Base-by-base conservation (phyloP, 1,140 invertebrate genomes). In the Ruditapes philippinarum region DNA sequence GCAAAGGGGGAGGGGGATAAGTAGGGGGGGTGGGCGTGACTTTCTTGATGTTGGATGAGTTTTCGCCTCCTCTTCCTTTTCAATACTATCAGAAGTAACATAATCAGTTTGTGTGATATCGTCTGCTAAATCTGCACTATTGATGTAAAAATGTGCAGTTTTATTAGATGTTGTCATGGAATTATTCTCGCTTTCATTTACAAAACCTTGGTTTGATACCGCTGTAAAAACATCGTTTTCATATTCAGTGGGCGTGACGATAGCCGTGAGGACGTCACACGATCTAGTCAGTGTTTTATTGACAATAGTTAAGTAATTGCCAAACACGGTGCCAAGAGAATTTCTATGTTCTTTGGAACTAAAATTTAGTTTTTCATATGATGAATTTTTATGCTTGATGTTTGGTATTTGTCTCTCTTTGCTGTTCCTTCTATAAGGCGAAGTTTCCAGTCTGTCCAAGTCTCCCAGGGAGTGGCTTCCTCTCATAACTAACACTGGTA, bases 401-500 rank as follows among this genome's bases (percentile, higher is more conserved):
- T 28, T 28, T 28, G 19, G 5, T n/a, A 14, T n/a, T 62, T 1
- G 14, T 0, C 28, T 3, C 28, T 14, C 57, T 28, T 62, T 25
- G n/a, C 57, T 25, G 5, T 62, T 28, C 25, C n/a, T 1, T 7
- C 25, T 28, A 62, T 1, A 62, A 0, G n/a, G 28, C 5, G 25
- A 62, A 11, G 9, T 62, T 1, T 38, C 65, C 17, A 70, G 17
- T 11, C 40, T 14, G 25, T n/a, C 49, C 7, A 74, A n/a, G 49
- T 74, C 40, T 49, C 40, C 70, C 1, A 40, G 22, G 25, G 70
- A 74, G 0, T n/a, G 2, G 28, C 40, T 22, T 74, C 70, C 70
- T 74, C 70, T 74, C 70, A 74, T 74, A 28, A 45, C n/a, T 42
- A 74, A 28, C 25, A 28, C 70, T 9, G 70, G 70, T 25, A 42